phyloP scores from a whole-genome alignment of 2,113 vertebrate species.

The Nerophis lumbriciformis region DNA sequence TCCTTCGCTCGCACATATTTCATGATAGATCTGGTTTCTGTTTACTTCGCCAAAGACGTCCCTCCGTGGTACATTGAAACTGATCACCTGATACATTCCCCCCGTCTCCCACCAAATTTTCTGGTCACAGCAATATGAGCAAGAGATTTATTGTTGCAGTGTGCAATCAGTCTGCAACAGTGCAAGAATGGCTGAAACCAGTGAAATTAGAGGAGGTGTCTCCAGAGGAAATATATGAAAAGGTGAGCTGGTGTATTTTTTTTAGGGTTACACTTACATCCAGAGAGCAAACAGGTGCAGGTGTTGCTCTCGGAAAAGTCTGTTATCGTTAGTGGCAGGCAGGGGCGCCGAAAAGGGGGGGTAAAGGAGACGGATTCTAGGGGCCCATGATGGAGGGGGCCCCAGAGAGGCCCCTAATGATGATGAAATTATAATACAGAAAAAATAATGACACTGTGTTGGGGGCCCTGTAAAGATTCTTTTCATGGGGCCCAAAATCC shows the following conservation, averaged over 20 bases:
- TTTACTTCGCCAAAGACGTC: conserved; percentile 61
- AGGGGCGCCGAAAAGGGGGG: too few relatives aligned
- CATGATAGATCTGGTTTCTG: conserved; percentile 71
- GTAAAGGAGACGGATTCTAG: too few relatives aligned
- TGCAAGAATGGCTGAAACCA: conserved; percentile 11
- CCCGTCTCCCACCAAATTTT: conserved; percentile 25
- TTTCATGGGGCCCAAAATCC: too few relatives aligned
- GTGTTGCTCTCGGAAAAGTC: conserved; percentile 9
- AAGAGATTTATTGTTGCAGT: conserved; percentile 32
- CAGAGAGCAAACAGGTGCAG: neutral
- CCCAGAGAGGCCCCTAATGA: too few relatives aligned
- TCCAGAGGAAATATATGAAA: conserved; percentile 16
- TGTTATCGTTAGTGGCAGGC: neutral
- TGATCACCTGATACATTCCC: conserved; percentile 58
- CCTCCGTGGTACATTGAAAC: conserved; percentile 53
- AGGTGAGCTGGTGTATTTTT: conserved; percentile 11
- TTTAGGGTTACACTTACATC: conserved; percentile 4
- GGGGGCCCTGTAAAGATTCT: too few relatives aligned
- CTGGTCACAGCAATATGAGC: conserved; percentile 45
- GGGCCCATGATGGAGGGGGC: too few relatives aligned
- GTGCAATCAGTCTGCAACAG: conserved; percentile 23
- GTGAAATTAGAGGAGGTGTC: conserved; percentile 21
- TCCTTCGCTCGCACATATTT: conserved; percentile 58
- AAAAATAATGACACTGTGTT: too few relatives aligned
- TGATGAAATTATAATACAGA: too few relatives aligned